These are phyloP conservation scores for Toxotes lorentzi DNA, from an alignment of 2,797 vertebrate genomes.

Conservation along the genomic window DNA sequence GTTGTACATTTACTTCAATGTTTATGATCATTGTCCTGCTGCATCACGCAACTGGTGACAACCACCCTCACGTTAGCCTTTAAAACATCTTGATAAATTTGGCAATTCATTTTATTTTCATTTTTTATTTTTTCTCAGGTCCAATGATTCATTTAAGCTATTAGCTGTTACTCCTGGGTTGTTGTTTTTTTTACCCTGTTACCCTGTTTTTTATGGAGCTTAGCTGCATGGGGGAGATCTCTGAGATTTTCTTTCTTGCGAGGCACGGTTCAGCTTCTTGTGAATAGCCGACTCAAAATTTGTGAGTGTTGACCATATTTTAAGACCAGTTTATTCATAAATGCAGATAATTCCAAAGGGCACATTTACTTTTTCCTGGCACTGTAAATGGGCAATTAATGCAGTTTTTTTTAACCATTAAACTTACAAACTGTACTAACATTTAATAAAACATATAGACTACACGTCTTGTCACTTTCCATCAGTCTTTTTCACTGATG, in stretches of 20 bases:
- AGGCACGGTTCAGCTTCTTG: background rate
- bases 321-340: too few relatives aligned
- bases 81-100: background rate
- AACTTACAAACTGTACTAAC: background rate
- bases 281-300: background rate
- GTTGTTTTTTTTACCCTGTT: too few relatives aligned
- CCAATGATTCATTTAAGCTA: background rate
- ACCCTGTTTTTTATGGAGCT: too few relatives aligned
- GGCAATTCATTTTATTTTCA: background rate
- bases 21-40: background rate
- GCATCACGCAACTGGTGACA: background rate
- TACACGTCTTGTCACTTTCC: background rate
- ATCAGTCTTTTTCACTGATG: background rate
- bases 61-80: background rate
- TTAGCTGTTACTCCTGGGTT: too few relatives aligned
- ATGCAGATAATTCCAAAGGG: too few relatives aligned
- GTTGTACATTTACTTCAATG: background rate
- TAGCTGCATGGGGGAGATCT: too few relatives aligned
- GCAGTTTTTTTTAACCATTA: background rate
- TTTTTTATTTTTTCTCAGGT: background rate
- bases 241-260: too few relatives aligned
- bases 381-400: background rate
- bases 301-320: too few relatives aligned
- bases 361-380: too few relatives aligned
- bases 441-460: background rate